Percentiles rank a stretch among this genome's conserved stretches.
Conservation (phyloP, 1,140 invertebrate species). For the Halictus rubicundus region DNA sequence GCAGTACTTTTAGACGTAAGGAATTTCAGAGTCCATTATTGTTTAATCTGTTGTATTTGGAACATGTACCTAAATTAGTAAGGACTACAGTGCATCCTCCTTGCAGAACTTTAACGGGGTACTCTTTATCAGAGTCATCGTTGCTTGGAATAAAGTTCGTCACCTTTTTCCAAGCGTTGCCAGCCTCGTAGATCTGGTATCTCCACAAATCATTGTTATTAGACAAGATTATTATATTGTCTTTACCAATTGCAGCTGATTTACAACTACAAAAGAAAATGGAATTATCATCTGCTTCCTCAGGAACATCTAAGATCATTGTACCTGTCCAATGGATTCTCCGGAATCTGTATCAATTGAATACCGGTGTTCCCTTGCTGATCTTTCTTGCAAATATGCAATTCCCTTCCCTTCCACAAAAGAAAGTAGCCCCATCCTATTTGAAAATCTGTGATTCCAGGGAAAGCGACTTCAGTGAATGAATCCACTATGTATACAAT, state of each 20-base stretch:
- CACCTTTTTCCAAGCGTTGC: slow-evolving; percentile 69
- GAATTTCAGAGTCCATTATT: no score
- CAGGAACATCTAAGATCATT: neutral
- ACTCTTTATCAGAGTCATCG: slow-evolving; percentile 60
- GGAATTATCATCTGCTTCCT: neutral
- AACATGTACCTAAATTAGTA: slow-evolving; percentile 73
- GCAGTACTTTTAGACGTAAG: no score
- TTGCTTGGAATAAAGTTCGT: slow-evolving; percentile 63
- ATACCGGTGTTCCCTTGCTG: slow-evolving; percentile 29
- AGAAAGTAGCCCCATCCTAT: slow-evolving; percentile 77
- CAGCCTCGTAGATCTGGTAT: slow-evolving; percentile 68
- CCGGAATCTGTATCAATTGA: slow-evolving; percentile 65
- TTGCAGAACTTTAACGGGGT: slow-evolving; percentile 68
- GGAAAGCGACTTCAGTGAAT: slow-evolving; percentile 64
- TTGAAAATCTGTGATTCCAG: slow-evolving; percentile 67
- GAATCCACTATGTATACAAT: slow-evolving; percentile 55
- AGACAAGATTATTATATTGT: slow-evolving; percentile 68
- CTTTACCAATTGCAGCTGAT: slow-evolving; percentile 62
- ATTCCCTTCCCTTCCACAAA: slow-evolving; percentile 65
- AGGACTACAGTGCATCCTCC: slow-evolving; percentile 69
- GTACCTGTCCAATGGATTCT: slow-evolving; percentile 58
- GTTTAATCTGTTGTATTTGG: no score
- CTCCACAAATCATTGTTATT: slow-evolving; percentile 70
- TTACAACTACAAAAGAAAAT: slow-evolving; percentile 63
- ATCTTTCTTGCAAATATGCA: slow-evolving; percentile 68